A percentile compares a stretch with the other conserved stretches of the same genome.
Evolutionary conservation across 2,113 vertebrate genomes (phyloP).

Genomic region (Pluvialis apricaria): DNA sequence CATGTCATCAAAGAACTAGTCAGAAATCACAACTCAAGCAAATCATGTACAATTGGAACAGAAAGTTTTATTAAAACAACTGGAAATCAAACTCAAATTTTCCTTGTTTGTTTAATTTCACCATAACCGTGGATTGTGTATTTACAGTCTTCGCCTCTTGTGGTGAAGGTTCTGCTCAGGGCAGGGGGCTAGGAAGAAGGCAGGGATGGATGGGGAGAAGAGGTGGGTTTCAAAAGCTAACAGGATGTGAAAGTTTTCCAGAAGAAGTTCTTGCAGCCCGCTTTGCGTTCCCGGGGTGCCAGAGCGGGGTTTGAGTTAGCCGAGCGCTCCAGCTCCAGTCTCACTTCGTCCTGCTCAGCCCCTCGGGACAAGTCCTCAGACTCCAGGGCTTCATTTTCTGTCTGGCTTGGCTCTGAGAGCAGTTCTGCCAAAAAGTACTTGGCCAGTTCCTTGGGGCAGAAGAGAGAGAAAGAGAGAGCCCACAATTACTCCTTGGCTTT

Average conservation of each 20-base stretch:
- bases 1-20: conserved; percentile 48
- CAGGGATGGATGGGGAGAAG: not conserved
- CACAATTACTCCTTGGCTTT: not conserved
- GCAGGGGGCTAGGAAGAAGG: not conserved
- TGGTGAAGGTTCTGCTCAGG: conserved; percentile 62
- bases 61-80: conserved; percentile 73
- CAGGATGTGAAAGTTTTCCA: conserved; percentile 99
- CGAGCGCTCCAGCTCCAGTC: conserved; percentile 86
- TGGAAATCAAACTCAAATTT: conserved; percentile 68
- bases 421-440: conserved; percentile 89
- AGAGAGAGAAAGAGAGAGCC: not conserved
- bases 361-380: conserved; percentile 81
- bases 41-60: conserved; percentile 68
- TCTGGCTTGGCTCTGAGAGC: conserved; percentile 89
- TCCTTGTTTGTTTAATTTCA: conserved; percentile 66
- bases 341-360: conserved; percentile 84
- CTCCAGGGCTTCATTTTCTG: conserved; percentile 91
- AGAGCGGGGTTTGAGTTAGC: conserved; percentile 83
- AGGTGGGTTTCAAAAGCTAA: conserved; percentile 71
- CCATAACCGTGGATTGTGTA: conserved; percentile 76
- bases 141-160: conserved; percentile 78
- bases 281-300: conserved; percentile 93
- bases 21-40: conserved; percentile 70
- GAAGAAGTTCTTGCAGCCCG: conserved; percentile 99
- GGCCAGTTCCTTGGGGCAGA: conserved; percentile 80